Base-by-base conservation (phyloP, 2,888 invertebrate species). In the Cremastinae sp. region DNA sequence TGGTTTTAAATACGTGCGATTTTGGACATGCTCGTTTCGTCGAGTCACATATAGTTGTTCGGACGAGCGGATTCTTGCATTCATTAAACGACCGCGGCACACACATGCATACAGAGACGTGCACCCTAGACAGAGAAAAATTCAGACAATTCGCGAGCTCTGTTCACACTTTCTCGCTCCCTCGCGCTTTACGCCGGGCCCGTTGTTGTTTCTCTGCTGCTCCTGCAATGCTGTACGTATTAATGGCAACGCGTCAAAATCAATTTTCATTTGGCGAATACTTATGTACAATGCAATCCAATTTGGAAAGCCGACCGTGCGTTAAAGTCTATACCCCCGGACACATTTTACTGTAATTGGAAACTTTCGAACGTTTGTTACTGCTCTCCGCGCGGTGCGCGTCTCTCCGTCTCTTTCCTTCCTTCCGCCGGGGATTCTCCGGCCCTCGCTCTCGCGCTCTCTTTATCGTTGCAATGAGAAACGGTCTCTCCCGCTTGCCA, bases 261-360 rank as follows among this genome's bases (percentile, higher is more conserved):
- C 87, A 88, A 89, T 89, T 89, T 87, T 88, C 87, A 87, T 87
- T 87, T 86, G 84, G 81, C 83, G 84, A 86, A 87, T 87, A 88
- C 87, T 87, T 87, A 87, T 87, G 86, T 87, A 87, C 84, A 84
- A 80, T 85, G 84, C 87, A 86, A 87, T 86, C 84, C 87, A 87
- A 88, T 88, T 87, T 87, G 83, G 86, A 83, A 81, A 79, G 79
- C 78, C 72, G 77, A 78, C 77, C 74, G 72, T 65, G 72, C 77
- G 72, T 71, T 72, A 69, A 75, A 75, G 65, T 73, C 78, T 65
- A 73, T 70, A 69, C 62, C 56, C 43, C 72, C 59, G 59, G 65
- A 73, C 79, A 82, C 84, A 85, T 86, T 87, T 86, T 85, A 86
- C 84, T 83, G 85, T 86, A 87, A 87, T 87, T 87, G 87, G 84